A percentile compares a stretch with the other conserved stretches of the same genome.
Conservation (phyloP, 2,797 vertebrate species). For the Trematomus bernacchii region DNA sequence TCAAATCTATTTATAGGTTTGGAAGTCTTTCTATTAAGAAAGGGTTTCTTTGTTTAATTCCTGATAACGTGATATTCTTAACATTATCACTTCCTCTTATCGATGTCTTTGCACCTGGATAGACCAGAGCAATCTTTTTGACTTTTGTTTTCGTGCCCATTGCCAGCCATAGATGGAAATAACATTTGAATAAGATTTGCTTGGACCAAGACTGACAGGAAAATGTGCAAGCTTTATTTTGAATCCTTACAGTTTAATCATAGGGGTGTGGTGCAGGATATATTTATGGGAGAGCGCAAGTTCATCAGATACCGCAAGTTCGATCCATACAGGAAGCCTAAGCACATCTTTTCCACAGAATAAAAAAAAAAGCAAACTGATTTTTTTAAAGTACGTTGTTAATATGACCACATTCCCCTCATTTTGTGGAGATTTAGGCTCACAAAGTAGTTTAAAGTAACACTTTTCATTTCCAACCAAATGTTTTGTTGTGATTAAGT, state of each 20-base stretch:
- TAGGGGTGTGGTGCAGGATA: neutral
- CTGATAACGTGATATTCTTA: neutral
- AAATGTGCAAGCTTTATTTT: neutral
- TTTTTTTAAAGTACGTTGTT: neutral
- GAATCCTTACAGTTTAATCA: neutral
- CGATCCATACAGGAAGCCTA: neutral
- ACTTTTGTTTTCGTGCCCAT: neutral
- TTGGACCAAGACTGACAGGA: neutral
- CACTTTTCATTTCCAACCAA: neutral
- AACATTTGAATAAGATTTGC: neutral
- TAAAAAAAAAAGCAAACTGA: neutral
- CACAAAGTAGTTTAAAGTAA: neutral
- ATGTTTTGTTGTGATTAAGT: neutral
- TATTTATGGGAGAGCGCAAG: neutral
- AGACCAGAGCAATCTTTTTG: neutral
- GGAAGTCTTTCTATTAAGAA: conserved; percentile 2
- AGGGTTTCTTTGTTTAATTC: neutral
- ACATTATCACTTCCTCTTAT: neutral
- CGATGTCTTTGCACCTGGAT: neutral
- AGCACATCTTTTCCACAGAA: neutral
- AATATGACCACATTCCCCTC: neutral
- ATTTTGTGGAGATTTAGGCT: neutral
- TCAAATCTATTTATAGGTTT: neutral
- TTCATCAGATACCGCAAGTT: neutral
- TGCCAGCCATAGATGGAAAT: too few relatives aligned